Conservation (phyloP, 2,888 invertebrate genomes). For the Hesperia comma region DNA sequence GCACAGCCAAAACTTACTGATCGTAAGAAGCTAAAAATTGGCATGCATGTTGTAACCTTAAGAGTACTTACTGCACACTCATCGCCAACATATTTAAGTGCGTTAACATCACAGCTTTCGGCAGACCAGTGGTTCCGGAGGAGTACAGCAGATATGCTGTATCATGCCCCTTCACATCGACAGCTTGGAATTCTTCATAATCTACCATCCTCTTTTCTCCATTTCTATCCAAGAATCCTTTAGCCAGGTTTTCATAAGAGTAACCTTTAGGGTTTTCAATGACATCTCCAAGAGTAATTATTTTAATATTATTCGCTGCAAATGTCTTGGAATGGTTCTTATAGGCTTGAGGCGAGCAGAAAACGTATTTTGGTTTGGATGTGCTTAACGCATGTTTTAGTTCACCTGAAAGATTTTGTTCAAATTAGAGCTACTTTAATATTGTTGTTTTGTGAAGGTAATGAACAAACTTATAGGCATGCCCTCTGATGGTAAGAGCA, state of each 20-base stretch:
- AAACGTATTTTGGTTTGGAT: slow-evolving; percentile 61
- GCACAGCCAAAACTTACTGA: no score
- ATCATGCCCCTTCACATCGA: slow-evolving; percentile 61
- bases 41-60: no score
- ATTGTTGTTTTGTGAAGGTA: no score
- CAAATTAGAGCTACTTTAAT: no score
- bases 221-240: slow-evolving; percentile 39
- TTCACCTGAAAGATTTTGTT: slow-evolving; percentile 57
- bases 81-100: slow-evolving; percentile 58
- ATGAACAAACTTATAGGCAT: no score
- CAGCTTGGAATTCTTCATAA: slow-evolving; percentile 56
- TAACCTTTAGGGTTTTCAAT: slow-evolving; percentile 46
- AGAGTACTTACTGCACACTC: slow-evolving; percentile 17
- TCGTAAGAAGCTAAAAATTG: no score
- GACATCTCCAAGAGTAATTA: slow-evolving; percentile 60
- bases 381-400: slow-evolving; percentile 60
- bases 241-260: slow-evolving; percentile 56
- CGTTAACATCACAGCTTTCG: slow-evolving; percentile 70
- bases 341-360: slow-evolving; percentile 60
- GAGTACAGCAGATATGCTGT: slow-evolving; percentile 64
- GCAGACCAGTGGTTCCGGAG: slow-evolving; percentile 71
- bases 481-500: no score
- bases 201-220: slow-evolving; percentile 47
- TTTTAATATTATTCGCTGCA: slow-evolving; percentile 49
- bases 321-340: slow-evolving; percentile 54